Evolutionary conservation across 2,888 invertebrate genomes (phyloP), one percentile per base, ranked within the genome.

Genomic region (Acleris cristana): DNA sequence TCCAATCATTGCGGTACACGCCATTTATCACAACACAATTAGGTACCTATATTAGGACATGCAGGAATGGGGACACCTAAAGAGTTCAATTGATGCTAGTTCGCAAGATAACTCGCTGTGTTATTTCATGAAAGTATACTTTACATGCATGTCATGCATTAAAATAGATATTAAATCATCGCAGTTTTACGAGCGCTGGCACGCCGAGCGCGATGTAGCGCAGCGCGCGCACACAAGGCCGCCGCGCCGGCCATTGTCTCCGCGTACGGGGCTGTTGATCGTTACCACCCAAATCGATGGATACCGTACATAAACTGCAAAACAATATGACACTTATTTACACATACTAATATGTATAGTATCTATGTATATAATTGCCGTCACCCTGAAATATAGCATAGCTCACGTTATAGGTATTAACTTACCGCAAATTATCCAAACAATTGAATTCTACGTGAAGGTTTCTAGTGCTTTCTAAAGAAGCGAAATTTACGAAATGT

Each of bases 161-260:
- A 12, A 8, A 44, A 21, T 56, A 44, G 56, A 56, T 56, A 44
- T 44, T 56, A 40, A 40, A 56, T 44, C 44, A 56, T 56, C 56
- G 44, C 40, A 44, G 7, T 44, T 44, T 44, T 56, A 56, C 44
- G 44, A 56, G 19, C 44, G 56, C 56, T 12, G 14, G 34, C n/a
- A 14, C 12, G 56, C 55, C 55, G 34, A 10, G 34, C 18, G 34
- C 34, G 30, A 10, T 4, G 54, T 10, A 14, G 26, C 53, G 26
- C 23, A 3, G 53, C 16, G 8, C 10, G 34, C 19, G 19, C 12
- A 18, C 30, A 18, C 49, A 7, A 10, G 49, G 10, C 18, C 49
- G 49, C 49, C 49, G 19, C 49, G 49, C 49, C 49, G 19, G 19
- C 55, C 55, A 55, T 55, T 55, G 55, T 55, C 18, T 34, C 21